Conservation (phyloP, 2,888 invertebrate species). For the Germaria angustata region DNA sequence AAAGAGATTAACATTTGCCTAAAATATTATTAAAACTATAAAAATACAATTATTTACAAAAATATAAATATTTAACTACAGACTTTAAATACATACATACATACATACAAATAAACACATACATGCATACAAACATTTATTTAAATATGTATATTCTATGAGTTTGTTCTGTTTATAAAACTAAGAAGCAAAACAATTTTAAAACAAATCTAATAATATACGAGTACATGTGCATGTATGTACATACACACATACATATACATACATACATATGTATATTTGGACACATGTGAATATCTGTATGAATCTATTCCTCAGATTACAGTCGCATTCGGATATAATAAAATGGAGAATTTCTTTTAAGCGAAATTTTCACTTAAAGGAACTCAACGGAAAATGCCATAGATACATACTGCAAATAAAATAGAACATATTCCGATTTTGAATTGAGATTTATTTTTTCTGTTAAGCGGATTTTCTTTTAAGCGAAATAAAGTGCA, state of each 20-base stretch:
- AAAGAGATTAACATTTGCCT: not conserved
- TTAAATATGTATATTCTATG: not conserved
- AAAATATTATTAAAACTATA: slow-evolving; percentile 13
- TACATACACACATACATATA: not conserved
- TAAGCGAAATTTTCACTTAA: too few relatives aligned
- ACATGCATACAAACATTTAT: not conserved
- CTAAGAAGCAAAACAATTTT: not conserved
- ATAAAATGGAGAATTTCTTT: too few relatives aligned
- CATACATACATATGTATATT: not conserved
- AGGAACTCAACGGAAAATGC: too few relatives aligned
- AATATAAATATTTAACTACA: not conserved
- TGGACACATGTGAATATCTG: not conserved
- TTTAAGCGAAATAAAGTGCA: too few relatives aligned
- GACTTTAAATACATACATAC: not conserved
- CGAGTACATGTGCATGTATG: not conserved
- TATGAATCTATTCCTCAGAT: not conserved
- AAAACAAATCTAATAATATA: not conserved
- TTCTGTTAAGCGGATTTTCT: too few relatives aligned
- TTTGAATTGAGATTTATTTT: too few relatives aligned
- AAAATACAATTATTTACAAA: not conserved
- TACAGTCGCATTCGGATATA: too few relatives aligned
- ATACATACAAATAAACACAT: not conserved
- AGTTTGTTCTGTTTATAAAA: not conserved
- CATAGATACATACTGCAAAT: too few relatives aligned
- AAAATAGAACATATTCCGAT: too few relatives aligned